Evolutionary conservation across 1,140 invertebrate species (phyloP), one percentile per base, ranked within the genome.

Genomic region (Calephelis nemesis): DNA sequence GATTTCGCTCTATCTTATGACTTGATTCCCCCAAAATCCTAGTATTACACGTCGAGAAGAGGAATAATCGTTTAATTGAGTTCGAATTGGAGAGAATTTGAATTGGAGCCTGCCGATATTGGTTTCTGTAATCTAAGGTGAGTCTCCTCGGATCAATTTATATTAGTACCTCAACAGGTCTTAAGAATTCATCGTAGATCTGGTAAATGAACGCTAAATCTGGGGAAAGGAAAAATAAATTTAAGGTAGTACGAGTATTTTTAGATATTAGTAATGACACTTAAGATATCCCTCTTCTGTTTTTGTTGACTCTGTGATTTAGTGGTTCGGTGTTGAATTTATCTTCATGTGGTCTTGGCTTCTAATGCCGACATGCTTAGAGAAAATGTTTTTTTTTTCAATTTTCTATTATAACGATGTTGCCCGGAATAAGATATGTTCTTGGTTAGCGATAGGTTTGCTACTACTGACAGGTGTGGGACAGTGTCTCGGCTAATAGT

Each of bases 41-140:
- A 77, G 74, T 72, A 70, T 68, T 58, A 58, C 62, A 72, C 74
- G 76, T 79, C 75, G 79, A 68, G 74, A 71, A 69, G 74, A 76
- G 76, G 78, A 76, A 79, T 83, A 82, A 81, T 80, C 76, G 71
- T 80, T 75, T 84, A 84, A 82, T 84, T 81, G 78, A 75, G 66
- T 60, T 52, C 50, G 64, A 68, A 47, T 74, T 74, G 63, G 58
- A 47, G 68, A 62, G 54, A 65, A 65, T 40, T 13, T 47, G 19
- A 15, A 65, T 49, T 70, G 9, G 5, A 30, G 58, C 8, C 49
- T 49, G 52, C 19, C 52, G 52, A 54, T 54, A 54, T 54, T 54
- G 52, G 52, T 54, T 54, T 54, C 52, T 54, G 50, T 54, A 30
- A 15, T 54, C 50, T 52, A 52, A 52, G 49, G 49, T 52, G 49